Base-by-base conservation (phyloP, 2,888 invertebrate species). In the Caenorhabditis wallacei region DNA sequence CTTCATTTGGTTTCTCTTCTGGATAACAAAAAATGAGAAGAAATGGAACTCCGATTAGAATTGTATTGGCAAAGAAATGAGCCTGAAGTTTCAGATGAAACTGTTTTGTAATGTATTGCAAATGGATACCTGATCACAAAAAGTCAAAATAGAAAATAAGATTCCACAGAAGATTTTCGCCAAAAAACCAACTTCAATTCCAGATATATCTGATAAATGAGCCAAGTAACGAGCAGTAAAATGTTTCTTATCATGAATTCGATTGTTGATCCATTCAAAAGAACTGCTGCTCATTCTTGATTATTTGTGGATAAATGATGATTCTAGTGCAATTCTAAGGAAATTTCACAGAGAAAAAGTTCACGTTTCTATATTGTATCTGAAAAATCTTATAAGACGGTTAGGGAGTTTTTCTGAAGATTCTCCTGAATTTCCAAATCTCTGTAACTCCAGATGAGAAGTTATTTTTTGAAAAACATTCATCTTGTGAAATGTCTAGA, bases 1-100 rank as follows among this genome's bases (percentile, higher is more conserved):
- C 80, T 16, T 80, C 64, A 2, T 48, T 63, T 10, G 84, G 84
- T 24, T 61, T 78, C 75, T 86, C 85, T n/a, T 82, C 82, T 1
- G 79, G 70, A 66, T 63, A 84, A 24, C 75, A 70, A 63, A 82
- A 84, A 20, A 82, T 66, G 10, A 82, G 76, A 26, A 84, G 24
- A n/a, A 74, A 48, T 20, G 85, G 84, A n/a, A 82, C 54, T 18
- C 53, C 75, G 56, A 76, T 64, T 8, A 86, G 80, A 18, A 84
- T 30, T 2, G 30, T 46, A 30, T 86, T 86, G 56, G 76, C 81
- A 5, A 86, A 43, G 30, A 86, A 68, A 48, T 69, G 76, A 16
- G 56, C 79, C 78, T 80, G 56, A 26, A 74, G 40, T 8, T 46
- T 37, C 30, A 30, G 30, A 30, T 26, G 16, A 63, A 37, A n/a